phyloP scores from a whole-genome alignment of 2,113 vertebrate species.

The Eclectus roratus region DNA sequence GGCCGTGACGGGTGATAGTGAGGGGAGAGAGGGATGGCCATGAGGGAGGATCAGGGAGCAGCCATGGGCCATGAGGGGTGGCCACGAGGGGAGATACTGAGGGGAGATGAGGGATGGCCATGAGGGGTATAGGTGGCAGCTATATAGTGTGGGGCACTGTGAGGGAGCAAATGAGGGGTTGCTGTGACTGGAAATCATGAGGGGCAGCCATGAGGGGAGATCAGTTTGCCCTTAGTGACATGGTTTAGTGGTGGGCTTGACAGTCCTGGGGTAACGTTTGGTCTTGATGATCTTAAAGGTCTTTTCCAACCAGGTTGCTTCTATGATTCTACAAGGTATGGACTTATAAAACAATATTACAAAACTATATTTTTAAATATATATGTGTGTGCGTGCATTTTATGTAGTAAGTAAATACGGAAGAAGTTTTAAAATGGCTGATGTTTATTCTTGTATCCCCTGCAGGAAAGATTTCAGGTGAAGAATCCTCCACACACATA shows the following conservation, averaged over 20 bases:
- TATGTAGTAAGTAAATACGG: not conserved
- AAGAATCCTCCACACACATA: conserved; percentile 98
- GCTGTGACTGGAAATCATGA: not conserved
- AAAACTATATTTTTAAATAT: fast-evolving
- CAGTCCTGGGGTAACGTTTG: not conserved
- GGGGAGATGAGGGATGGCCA: not conserved
- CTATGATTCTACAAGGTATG: not conserved
- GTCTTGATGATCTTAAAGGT: not conserved
- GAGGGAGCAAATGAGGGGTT: not conserved
- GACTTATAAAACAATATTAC: not conserved
- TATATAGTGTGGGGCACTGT: not conserved
- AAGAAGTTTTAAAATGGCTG: not conserved
- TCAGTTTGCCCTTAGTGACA: not conserved
- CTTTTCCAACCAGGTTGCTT: not conserved
- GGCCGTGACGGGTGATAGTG: too few relatives aligned
- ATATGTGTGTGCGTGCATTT: fast-evolving
- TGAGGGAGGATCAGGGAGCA: not conserved
- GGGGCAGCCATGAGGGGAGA: not conserved
- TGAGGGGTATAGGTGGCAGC: not conserved
- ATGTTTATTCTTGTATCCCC: conserved; percentile 7
- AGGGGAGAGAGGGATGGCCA: too few relatives aligned
- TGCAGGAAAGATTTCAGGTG: conserved; percentile 95
- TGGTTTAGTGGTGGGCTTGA: not conserved
- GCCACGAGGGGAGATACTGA: not conserved
- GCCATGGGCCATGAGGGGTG: not conserved